Evolutionary conservation across 2,888 invertebrate genomes (phyloP), one percentile per base, ranked within the genome.

Genomic region (Lordiphosa fenestrarum): DNA sequence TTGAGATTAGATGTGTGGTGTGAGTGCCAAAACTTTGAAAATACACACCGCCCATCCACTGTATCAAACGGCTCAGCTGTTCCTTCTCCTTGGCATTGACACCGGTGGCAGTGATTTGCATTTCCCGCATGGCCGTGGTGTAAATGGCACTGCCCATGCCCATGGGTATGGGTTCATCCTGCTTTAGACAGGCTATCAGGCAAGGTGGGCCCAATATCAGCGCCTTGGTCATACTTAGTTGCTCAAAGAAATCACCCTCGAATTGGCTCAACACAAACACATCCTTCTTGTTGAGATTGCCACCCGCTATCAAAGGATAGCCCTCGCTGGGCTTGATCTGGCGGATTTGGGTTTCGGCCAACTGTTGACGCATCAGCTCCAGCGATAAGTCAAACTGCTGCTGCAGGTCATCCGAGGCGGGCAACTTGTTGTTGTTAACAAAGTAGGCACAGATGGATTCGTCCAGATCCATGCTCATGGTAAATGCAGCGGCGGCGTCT

Each of bases 121-220:
- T 88, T 15, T 92, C 92, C 71, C 92, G 90, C 97, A 98, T 96
- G 0, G 96, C 95, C 47, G 95, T 92, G 21, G 94, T 95, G 81
- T 92, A 96, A 1, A 97, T 92, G 0, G 97, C 96, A 80, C 93
- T 93, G 0, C 91, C 19, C 19, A 19, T 91, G 4, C 93, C 93
- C 53, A 93, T 91, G 0, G 97, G 97, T 71, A 97, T 93, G 0
- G 94, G 91, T 74, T 92, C 91, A 10, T 93, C 93, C 80, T 94
- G 93, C 25, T 92, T 91, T 40, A 96, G 89, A 81, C 96, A 96
- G 41, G 92, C 91, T 48, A 94, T 90, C 12, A 98, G 87, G 85
- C 96, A 97, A 52, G 93, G 92, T 0, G 97, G 96, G 0, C 97
- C 97, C 58, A 96, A 91, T 67, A 97, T 91, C 93, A 94, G 90